These are phyloP conservation scores for Plestiodon gilberti DNA, from an alignment of 2,113 vertebrate genomes.

Conservation along the genomic window DNA sequence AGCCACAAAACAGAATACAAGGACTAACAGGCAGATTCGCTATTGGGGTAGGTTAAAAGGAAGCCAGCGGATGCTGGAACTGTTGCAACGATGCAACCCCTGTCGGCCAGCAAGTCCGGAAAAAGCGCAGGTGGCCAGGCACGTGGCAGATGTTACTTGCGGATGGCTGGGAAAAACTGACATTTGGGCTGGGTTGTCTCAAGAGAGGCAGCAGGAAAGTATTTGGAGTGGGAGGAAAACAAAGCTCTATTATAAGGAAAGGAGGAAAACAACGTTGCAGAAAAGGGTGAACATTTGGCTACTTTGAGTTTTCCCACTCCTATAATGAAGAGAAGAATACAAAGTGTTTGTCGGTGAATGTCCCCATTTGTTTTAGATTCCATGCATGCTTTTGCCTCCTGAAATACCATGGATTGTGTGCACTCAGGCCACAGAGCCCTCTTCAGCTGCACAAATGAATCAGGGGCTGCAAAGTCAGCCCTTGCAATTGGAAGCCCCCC, in stretches of 20 bases:
- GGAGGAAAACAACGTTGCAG: not conserved
- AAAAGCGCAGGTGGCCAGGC: not conserved
- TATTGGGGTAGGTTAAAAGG: not conserved
- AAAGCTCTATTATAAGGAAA: not conserved
- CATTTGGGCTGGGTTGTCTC: not conserved
- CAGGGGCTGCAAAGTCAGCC: no score
- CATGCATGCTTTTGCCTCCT: not conserved
- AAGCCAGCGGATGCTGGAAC: not conserved
- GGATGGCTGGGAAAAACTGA: not conserved
- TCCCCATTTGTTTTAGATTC: not conserved
- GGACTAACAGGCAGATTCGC: not conserved
- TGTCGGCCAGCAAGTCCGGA: not conserved
- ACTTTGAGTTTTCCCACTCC: no score
- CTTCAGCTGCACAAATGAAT: no score
- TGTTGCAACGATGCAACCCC: not conserved
- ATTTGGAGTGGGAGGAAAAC: not conserved
- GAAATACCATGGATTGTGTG: not conserved
- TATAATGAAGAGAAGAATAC: not conserved
- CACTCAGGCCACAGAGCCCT: not conserved
- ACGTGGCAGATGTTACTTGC: not conserved
- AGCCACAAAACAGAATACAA: not conserved
- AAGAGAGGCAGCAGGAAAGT: accelerated
- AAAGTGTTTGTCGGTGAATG: not conserved
- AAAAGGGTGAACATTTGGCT: accelerated
- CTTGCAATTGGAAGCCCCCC: no score